Percentiles rank a stretch among this genome's conserved stretches.
These are phyloP conservation scores for Leptura quadrifasciata DNA, from an alignment of 2,888 invertebrate genomes.

Conservation along the genomic window DNA sequence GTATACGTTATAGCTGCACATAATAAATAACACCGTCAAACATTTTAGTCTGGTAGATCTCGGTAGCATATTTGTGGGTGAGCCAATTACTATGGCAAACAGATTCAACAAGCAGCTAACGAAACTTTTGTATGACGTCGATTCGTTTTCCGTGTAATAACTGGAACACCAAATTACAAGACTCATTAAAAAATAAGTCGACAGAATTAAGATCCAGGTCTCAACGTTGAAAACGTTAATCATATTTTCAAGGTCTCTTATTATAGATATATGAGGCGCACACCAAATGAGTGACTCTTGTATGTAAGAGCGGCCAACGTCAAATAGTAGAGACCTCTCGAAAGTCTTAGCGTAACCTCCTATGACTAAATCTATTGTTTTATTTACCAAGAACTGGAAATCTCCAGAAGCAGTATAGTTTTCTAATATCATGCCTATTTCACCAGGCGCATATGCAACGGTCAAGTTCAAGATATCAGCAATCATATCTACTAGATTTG, in stretches of 20 bases:
- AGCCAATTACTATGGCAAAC: slow-evolving; percentile 19
- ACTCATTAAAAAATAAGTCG: slow-evolving; percentile 23
- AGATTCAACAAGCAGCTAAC: slow-evolving; percentile 5
- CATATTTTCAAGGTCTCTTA: slow-evolving; percentile 37
- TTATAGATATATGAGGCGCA: slow-evolving; percentile 37
- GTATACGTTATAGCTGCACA: slow-evolving; percentile 29
- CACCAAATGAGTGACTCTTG: slow-evolving; percentile 43
- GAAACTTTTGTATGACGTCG: slow-evolving; percentile 36
- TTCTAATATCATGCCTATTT: not conserved
- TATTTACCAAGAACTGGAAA: slow-evolving; percentile 31
- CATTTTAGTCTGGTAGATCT: slow-evolving; percentile 36
- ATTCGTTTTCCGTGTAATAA: slow-evolving; percentile 19
- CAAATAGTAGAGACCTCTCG: slow-evolving; percentile 12
- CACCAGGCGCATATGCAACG: not conserved
- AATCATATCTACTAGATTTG: slow-evolving; percentile 32
- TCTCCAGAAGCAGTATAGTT: slow-evolving; percentile 4
- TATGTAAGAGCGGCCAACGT: slow-evolving; percentile 34
- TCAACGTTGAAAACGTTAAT: slow-evolving; percentile 24
- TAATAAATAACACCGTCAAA: slow-evolving; percentile 34
- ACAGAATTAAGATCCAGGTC: not conserved
- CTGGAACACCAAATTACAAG: slow-evolving; percentile 38
- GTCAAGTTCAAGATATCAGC: slow-evolving; percentile 21
- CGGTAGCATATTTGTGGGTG: slow-evolving; percentile 27
- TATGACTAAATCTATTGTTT: slow-evolving; percentile 40
- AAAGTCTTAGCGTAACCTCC: slow-evolving; percentile 44